phyloP scores from a whole-genome alignment of 1,140 invertebrate genomes.

The Nomia melanderi region DNA sequence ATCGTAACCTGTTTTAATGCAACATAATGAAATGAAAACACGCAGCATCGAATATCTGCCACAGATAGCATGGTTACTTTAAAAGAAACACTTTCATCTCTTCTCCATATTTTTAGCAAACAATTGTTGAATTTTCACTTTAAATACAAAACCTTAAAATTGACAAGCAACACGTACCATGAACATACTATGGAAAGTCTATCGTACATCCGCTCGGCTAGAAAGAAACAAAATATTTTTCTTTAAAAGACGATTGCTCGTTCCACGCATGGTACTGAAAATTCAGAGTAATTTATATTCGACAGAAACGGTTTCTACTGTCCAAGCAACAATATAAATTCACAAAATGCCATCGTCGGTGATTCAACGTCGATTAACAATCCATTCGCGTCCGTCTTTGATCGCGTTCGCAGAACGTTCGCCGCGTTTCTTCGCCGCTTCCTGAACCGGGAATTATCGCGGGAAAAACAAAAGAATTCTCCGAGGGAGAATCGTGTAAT shows the following conservation, averaged over 20 bases:
- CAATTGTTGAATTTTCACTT: too few species aligned
- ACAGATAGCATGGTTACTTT: background rate
- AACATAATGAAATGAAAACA: background rate
- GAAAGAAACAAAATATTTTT: too few species aligned
- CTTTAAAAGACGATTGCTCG: too few species aligned
- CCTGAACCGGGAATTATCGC: background rate
- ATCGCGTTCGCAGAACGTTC: background rate
- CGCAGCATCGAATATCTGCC: constrained; percentile 1
- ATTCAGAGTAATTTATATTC: too few species aligned
- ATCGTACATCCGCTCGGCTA: too few species aligned
- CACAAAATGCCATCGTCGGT: too few species aligned
- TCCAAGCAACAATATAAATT: background rate
- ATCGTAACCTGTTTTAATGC: background rate
- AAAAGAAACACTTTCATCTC: background rate
- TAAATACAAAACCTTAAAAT: too few species aligned
- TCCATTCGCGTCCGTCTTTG: background rate
- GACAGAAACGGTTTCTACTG: too few species aligned
- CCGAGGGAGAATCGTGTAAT: constrained; percentile 5
- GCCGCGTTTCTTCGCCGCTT: background rate
- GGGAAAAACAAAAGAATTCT: constrained; percentile 42
- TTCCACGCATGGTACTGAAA: too few species aligned
- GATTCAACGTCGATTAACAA: constrained; percentile 10
- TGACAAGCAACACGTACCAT: too few species aligned
- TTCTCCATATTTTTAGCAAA: background rate
- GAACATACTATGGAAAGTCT: too few species aligned